A percentile compares a stretch with the other conserved stretches of the same genome.
Conservation (phyloP, 2,113 vertebrate species). For the Trichechus manatus region DNA sequence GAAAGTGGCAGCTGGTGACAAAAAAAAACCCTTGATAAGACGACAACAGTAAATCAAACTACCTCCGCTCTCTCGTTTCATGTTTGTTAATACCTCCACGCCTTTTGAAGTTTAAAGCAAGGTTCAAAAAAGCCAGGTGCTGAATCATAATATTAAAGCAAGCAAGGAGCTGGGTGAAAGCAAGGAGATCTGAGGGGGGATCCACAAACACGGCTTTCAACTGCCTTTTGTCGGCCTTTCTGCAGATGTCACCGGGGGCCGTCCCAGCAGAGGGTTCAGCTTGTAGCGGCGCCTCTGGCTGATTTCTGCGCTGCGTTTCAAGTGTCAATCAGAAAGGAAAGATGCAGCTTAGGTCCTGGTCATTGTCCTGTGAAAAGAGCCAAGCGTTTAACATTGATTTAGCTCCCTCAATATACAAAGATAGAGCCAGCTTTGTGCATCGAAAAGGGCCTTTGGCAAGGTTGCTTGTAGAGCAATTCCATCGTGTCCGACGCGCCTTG, state of each 20-base stretch:
- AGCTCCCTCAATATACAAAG: conserved; percentile 96
- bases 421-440: conserved; percentile 94
- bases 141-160: conserved; percentile 97
- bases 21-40: conserved; percentile 94
- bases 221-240: conserved; percentile 98
- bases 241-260: conserved; percentile 99
- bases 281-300: conserved; percentile 98
- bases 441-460: conserved; percentile 97
- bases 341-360: conserved; percentile 95
- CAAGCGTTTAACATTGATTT: conserved; percentile 98
- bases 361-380: conserved; percentile 99
- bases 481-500: conserved; percentile 92
- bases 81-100: conserved; percentile 96
- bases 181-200: conserved; percentile 93
- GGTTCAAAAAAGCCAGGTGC: conserved; percentile 97
- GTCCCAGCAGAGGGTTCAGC: conserved; percentile 96
- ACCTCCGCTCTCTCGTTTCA: conserved; percentile 93
- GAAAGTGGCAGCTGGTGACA: conserved; percentile 95
- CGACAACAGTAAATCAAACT: conserved; percentile 95
- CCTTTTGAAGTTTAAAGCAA: conserved; percentile 96
- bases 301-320: conserved; percentile 98
- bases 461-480: conserved; percentile 98
- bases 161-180: conserved; percentile 93
- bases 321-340: conserved; percentile 98
- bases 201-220: conserved; percentile 98